Evolutionary conservation across 2,888 invertebrate species (phyloP).

Genomic region (Lathronympha strigana): DNA sequence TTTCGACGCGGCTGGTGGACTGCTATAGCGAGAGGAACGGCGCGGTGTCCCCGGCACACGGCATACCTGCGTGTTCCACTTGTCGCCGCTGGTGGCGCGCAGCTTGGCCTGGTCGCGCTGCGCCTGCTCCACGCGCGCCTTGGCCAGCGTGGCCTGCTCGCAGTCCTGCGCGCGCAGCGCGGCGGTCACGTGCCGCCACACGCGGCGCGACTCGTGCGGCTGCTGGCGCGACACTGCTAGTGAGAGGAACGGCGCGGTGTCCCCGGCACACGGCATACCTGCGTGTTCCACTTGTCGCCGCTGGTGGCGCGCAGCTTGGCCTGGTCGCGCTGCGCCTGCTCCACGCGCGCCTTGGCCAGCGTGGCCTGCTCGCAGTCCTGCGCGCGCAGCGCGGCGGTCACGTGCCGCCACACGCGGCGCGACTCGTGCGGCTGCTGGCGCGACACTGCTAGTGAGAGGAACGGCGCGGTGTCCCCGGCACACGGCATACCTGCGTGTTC

Average conservation of each 20-base stretch:
- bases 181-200: no score
- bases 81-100: conserved; percentile 88
- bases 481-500: no score
- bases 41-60: conserved; percentile 88
- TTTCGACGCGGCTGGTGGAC: conserved; percentile 87
- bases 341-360: conserved; percentile 94
- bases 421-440: no score
- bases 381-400: no score
- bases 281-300: conserved; percentile 91
- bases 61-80: conserved; percentile 92
- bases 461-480: no score
- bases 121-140: conserved; percentile 95
- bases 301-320: conserved; percentile 92
- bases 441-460: no score
- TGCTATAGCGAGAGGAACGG: no score
- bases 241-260: no score
- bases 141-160: conserved; percentile 94
- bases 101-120: conserved; percentile 96
- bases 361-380: no score
- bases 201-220: no score
- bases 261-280: conserved; percentile 87
- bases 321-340: conserved; percentile 97
- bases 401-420: no score
- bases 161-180: background rate
- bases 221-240: no score